These are phyloP conservation scores for Zoroaster sp. DNA, from an alignment of 53 echinoderm and acorn worm species.

Conservation along the genomic window DNA sequence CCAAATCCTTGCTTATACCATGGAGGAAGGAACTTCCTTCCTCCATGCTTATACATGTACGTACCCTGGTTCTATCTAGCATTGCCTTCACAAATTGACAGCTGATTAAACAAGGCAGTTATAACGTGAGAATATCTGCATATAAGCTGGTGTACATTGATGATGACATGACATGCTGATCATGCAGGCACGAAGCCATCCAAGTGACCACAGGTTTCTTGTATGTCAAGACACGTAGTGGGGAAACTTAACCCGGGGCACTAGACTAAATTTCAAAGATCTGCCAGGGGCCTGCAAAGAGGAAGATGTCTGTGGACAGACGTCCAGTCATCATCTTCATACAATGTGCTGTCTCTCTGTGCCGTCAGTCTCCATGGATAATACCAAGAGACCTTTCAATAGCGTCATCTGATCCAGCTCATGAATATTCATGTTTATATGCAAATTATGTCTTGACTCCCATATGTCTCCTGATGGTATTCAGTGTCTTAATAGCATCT, in stretches of 20 bases:
- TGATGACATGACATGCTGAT: no score
- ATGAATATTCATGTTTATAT: neutral
- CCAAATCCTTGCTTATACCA: no score
- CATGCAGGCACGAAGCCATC: no score
- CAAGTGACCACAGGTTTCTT: neutral
- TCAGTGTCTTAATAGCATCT: neutral
- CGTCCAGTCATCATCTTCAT: slow-evolving; percentile 19
- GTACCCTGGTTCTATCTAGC: no score
- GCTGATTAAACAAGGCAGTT: neutral
- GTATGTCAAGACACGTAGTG: neutral
- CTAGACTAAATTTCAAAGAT: neutral
- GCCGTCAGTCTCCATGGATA: no score
- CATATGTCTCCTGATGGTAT: neutral
- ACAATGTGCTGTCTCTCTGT: neutral
- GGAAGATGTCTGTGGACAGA: neutral
- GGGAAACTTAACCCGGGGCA: neutral
- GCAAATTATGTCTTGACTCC: neutral
- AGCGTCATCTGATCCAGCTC: neutral
- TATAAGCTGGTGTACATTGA: no score
- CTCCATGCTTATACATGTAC: no score
- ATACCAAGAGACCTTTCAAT: neutral
- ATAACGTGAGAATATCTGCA: no score
- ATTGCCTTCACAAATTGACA: neutral
- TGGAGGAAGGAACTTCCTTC: no score
- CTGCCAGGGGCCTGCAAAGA: neutral